Evolutionary conservation across 2,113 vertebrate species (phyloP), one percentile per base, ranked within the genome.

Genomic region (Chinchilla lanigera): DNA sequence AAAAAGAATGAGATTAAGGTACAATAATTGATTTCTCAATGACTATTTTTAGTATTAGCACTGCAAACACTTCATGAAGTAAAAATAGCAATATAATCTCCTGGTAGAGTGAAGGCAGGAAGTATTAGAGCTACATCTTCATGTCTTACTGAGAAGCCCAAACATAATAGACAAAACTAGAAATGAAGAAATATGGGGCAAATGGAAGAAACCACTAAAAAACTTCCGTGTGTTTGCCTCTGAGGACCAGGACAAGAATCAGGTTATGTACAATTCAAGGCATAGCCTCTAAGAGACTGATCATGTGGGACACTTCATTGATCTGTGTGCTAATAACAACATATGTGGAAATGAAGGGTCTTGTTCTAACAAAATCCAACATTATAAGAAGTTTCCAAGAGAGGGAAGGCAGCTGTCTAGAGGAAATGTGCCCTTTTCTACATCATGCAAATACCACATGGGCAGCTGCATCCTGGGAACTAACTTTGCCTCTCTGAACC

Each of bases 121-220:
- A 44, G 2, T 24, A 3, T 1, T 24, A 44, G 35, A 71, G 24
- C 5, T 19, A 3, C 8, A 0, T 17, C 19, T 44, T 54, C n/a
- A 14, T 54, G 50, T 60, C 69, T 50, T 20, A 38, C 5, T 16
- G 47, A 33, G 77, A 85, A 85, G 28, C 28, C 12, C 14, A 58
- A 1, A 73, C 47, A 13, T 30, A 33, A 52, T 0, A 12, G 5
- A 54, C 30, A 33, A 3, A 58, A 50, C 7, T 4, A 16, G 58
- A 8, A 33, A 35, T 63, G 69, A 71, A 44, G 28, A 78, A 61
- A 47, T 2, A 41, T 11, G 24, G 44, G 50, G 35, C 38, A 28
- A 73, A n/a, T 0, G 52, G 77, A 54, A 80, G 61, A 78, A 92
- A 67, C 5, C 13, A 17, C 47, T 4, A 33, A 60, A 54, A 80